These are phyloP conservation scores for Pseudopleuronectes americanus DNA, from an alignment of 2,797 vertebrate genomes.

Conservation along the genomic window DNA sequence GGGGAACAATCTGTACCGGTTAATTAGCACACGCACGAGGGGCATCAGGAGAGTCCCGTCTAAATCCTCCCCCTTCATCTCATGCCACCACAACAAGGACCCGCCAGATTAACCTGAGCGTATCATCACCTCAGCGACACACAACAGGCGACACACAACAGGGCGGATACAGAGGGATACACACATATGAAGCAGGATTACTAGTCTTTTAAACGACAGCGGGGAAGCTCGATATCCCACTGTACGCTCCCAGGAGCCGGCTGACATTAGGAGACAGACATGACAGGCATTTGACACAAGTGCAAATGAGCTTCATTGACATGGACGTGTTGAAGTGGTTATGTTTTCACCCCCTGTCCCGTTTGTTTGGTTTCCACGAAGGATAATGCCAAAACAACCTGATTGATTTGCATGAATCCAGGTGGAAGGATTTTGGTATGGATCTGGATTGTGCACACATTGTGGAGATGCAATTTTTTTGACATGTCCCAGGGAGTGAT, in stretches of 20 bases:
- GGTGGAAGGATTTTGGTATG: no score
- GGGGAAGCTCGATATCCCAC: conserved; percentile 7
- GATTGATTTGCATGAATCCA: no score
- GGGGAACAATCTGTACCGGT: conserved; percentile 67
- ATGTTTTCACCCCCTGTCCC: not conserved
- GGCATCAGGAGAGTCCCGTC: conserved; percentile 64
- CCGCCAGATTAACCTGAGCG: conserved; percentile 71
- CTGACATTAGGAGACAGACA: conserved; percentile 20
- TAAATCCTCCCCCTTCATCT: conserved; percentile 77
- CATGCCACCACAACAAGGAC: conserved; percentile 69
- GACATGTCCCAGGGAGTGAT: not conserved
- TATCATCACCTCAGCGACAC: conserved; percentile 59
- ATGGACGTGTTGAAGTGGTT: conserved; percentile 19
- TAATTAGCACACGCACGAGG: conserved; percentile 80
- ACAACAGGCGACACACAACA: conserved; percentile 42
- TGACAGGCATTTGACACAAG: conserved; percentile 20
- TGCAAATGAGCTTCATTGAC: conserved; percentile 25
- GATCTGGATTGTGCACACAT: no score
- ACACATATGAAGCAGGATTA: conserved; percentile 42
- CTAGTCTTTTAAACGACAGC: conserved; percentile 30
- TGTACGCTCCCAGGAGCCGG: conserved; percentile 14
- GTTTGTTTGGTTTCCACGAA: no score
- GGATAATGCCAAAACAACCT: no score
- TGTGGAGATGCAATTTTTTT: no score
- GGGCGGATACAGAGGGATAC: conserved; percentile 16